These are phyloP conservation scores for Drosophila eohydei DNA, from an alignment of 2,888 invertebrate genomes.

Conservation along the genomic window DNA sequence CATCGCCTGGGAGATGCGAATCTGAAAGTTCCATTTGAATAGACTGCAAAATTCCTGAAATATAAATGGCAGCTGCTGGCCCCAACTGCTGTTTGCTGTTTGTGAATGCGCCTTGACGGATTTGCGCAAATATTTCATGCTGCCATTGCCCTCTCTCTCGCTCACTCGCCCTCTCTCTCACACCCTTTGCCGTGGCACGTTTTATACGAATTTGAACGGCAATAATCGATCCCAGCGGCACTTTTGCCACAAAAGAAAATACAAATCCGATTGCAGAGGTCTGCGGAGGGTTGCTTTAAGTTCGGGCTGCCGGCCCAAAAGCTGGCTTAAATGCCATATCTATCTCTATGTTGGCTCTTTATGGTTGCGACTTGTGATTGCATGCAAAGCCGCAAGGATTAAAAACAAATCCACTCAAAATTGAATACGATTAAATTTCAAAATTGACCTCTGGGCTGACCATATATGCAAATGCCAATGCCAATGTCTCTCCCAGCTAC, in stretches of 20 bases:
- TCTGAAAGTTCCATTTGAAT: constrained; percentile 54
- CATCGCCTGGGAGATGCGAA: constrained; percentile 64
- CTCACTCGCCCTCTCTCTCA: constrained; percentile 4
- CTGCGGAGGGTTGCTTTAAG: constrained; percentile 48
- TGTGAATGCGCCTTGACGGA: constrained; percentile 48
- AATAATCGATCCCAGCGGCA: constrained; percentile 85
- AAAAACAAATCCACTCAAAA: constrained; percentile 78
- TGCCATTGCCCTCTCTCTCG: constrained; percentile 1
- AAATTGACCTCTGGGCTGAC: constrained; percentile 75
- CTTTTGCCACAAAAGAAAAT: constrained; percentile 63
- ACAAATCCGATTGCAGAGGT: constrained; percentile 82
- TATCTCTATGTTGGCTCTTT: constrained; percentile 4
- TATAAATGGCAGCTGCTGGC: background rate
- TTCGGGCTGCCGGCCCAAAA: constrained; percentile 3
- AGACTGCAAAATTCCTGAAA: constrained; percentile 60
- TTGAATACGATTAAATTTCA: constrained; percentile 75
- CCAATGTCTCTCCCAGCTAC: background rate
- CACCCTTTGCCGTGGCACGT: constrained; percentile 76
- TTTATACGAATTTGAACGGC: constrained; percentile 85
- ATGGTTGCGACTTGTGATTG: constrained; percentile 52
- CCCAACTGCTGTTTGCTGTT: constrained; percentile 36
- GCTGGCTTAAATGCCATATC: background rate
- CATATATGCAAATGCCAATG: constrained; percentile 62
- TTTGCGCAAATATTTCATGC: constrained; percentile 52
- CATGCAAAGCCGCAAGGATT: constrained; percentile 61